Evolutionary conservation across 2,113 vertebrate genomes (phyloP).

Genomic region (Cromileptes altivelis): DNA sequence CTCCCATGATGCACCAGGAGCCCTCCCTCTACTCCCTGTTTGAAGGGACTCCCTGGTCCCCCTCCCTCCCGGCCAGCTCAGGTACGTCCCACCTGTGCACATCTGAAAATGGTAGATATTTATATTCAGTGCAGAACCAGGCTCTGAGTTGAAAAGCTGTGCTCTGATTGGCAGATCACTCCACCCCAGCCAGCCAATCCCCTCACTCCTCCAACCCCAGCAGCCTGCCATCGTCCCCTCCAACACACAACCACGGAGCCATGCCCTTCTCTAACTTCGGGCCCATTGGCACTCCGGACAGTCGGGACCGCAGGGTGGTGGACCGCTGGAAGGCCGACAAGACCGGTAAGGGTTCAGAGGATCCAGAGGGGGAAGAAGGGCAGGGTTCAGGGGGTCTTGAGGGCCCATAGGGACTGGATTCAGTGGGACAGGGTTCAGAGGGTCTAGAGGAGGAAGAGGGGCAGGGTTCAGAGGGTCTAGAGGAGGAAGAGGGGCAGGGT

Average conservation of each 20-base stretch:
- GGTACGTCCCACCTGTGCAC: constrained; percentile 79
- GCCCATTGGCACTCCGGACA: constrained; percentile 96
- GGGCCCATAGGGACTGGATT: not conserved
- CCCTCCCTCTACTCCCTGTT: constrained; percentile 97
- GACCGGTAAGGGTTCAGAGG: constrained; percentile 82
- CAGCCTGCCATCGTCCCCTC: constrained; percentile 97
- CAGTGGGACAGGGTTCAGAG: too few relatives aligned
- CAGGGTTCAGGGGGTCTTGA: not conserved
- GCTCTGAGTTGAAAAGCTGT: not conserved
- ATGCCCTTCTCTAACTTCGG: constrained; percentile 96
- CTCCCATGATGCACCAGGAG: constrained; percentile 91
- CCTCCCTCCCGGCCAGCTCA: constrained; percentile 97
- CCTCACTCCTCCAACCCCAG: constrained; percentile 99
- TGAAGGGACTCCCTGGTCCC: constrained; percentile 97
- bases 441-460: not conserved
- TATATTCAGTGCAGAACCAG: rapidly evolving
- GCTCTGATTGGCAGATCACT: constrained; percentile 90
- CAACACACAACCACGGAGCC: constrained; percentile 94
- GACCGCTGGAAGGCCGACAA: constrained; percentile 99
- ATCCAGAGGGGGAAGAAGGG: not conserved
- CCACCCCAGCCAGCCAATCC: constrained; percentile 98
- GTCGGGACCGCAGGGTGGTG: constrained; percentile 89
- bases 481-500: not conserved
- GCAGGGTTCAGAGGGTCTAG: not conserved
- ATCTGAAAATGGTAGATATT: rapidly evolving